Percentiles rank a stretch among this genome's conserved stretches.
Evolutionary conservation across 2,113 vertebrate species (phyloP).

Genomic region (Porphyrio hochstetteri): DNA sequence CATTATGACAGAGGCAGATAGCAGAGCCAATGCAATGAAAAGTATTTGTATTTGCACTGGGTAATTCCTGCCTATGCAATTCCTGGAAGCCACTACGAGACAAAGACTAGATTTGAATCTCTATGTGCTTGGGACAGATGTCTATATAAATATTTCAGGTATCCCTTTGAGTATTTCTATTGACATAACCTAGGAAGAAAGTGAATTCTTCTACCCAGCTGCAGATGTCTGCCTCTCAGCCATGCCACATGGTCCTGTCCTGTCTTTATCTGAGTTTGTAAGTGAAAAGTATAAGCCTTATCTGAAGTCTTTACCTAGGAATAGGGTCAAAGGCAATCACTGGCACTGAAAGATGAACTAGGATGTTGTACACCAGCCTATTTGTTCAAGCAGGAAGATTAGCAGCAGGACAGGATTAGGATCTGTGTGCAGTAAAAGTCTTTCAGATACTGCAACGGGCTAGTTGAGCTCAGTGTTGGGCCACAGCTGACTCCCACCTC

Average conservation of each 20-base stretch:
- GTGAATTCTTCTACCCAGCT: not conserved
- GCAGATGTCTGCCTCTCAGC: not conserved
- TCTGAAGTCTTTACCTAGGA: not conserved
- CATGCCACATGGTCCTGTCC: not conserved
- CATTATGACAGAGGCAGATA: not conserved
- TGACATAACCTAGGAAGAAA: not conserved
- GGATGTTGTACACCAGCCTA: not conserved
- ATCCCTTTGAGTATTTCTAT: not conserved
- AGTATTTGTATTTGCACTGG: not conserved
- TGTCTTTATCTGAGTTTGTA: not conserved
- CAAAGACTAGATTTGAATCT: not conserved
- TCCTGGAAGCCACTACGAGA: not conserved
- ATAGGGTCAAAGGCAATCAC: not conserved
- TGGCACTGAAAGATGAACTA: not conserved
- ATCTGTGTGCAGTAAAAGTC: not conserved
- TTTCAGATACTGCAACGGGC: not conserved
- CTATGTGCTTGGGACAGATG: not conserved
- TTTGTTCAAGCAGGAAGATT: not conserved
- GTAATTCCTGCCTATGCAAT: not conserved
- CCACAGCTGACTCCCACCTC: not conserved
- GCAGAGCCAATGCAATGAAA: not conserved
- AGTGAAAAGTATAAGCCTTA: not conserved
- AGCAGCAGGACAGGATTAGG: not conserved
- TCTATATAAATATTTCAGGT: not conserved
- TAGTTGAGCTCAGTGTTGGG: not conserved